Evolutionary conservation across 1,140 invertebrate species (phyloP), one percentile per base, ranked within the genome.

Genomic region (Galleria mellonella): DNA sequence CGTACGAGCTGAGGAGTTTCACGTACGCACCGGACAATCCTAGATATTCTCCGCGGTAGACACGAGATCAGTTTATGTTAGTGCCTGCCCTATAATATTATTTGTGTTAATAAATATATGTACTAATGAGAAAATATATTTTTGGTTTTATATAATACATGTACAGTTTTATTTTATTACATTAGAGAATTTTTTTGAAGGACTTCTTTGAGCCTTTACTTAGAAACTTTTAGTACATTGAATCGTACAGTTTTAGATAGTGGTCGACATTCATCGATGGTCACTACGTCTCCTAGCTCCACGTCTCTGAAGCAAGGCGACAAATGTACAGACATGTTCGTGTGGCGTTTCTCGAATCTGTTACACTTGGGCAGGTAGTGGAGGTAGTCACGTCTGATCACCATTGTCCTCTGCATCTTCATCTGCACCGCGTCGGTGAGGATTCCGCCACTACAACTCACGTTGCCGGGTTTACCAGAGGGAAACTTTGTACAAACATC

Each of bases 231-330:
- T 53, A 99, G 88, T 31, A 99, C 98, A 85, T 99, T 99, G 90
- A 99, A 99, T 66, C 97, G 89, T 15, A 99, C 98, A 37, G 98
- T 99, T 88, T 99, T 99, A 70, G 96, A 97, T 27, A 99, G 90
- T 32, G 98, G 98, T 82, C 98, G 88, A 89, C 98, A 99, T 90
- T 99, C 98, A 42, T 98, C 98, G 83, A 99, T 94, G 5, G 97
- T 99, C 14, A 99, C 98, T 62, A 98, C 93, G 89, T 99, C 98
- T 48, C 98, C 98, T 51, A 95, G 88, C 77, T 93, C 91, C 39
- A 99, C 96, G 88, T 99, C 98, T 78, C 98, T 99, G 90, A 99
- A 99, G 73, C 94, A 97, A n/a, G 98, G 98, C 39, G 97, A 99
- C 44, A 98, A 89, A 88, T 99, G 98, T 3, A 99, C 98, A 64